phyloP scores from a whole-genome alignment of 2,797 vertebrate genomes.

The Rhinogobio ventralis region DNA sequence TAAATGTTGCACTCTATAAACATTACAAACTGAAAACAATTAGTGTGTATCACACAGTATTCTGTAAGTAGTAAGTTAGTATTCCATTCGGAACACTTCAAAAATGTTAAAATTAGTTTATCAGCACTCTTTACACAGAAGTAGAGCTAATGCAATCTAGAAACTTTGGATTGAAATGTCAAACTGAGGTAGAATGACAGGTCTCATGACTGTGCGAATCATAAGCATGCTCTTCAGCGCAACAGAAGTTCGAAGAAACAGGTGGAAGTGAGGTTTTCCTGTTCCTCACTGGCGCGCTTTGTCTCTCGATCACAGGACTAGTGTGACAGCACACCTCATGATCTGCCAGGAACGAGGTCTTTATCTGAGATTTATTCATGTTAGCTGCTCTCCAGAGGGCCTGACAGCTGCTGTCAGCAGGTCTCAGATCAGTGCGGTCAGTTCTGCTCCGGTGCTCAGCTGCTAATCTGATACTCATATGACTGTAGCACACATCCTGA shows the following conservation, averaged over 20 bases:
- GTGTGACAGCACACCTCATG: slow-evolving; percentile 37
- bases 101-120: background rate
- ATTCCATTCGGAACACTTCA: too few relatives aligned
- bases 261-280: slow-evolving; percentile 49
- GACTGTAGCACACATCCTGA: slow-evolving; percentile 47
- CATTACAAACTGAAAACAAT: background rate
- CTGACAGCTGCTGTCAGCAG: slow-evolving; percentile 36
- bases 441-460: slow-evolving; percentile 34
- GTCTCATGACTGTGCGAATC: slow-evolving; percentile 12
- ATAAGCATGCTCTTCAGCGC: background rate
- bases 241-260: slow-evolving; percentile 24
- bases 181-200: background rate
- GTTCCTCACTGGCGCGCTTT: slow-evolving; percentile 18
- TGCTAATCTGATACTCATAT: slow-evolving; percentile 44
- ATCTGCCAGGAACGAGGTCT: slow-evolving; percentile 37
- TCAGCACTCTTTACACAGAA: background rate
- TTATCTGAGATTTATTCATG: slow-evolving; percentile 31
- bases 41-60: background rate
- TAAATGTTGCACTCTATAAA: background rate
- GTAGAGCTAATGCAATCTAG: background rate
- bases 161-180: background rate
- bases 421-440: slow-evolving; percentile 29
- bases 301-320: slow-evolving; percentile 43
- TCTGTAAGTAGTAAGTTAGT: background rate
- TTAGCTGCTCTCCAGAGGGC: slow-evolving; percentile 41